These are phyloP conservation scores for Cheilosia vernalis DNA, from an alignment of 2,888 invertebrate genomes.

Conservation along the genomic window DNA sequence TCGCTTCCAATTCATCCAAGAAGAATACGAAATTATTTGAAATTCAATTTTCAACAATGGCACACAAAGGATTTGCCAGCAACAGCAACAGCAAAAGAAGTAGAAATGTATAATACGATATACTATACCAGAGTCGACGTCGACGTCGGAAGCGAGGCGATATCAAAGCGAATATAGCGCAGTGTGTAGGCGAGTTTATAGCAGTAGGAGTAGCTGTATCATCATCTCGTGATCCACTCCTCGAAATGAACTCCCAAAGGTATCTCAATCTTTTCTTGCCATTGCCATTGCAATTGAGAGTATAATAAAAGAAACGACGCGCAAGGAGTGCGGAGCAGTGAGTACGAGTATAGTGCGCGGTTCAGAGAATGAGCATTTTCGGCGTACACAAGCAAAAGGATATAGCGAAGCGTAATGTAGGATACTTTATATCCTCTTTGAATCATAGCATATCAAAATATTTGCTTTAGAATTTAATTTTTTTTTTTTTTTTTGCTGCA, in stretches of 20 bases:
- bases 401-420: conserved; percentile 36
- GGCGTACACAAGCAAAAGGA: conserved; percentile 2
- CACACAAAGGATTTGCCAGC: conserved; percentile 77
- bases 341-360: neutral
- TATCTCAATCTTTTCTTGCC: conserved; percentile 57
- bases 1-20: conserved; percentile 57
- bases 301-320: conserved; percentile 53
- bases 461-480: conserved; percentile 62
- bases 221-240: conserved; percentile 46
- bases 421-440: conserved; percentile 53
- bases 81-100: conserved; percentile 64
- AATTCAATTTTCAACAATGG: conserved; percentile 79
- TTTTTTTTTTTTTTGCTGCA: conserved; percentile 6
- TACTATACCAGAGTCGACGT: neutral
- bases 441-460: conserved; percentile 69
- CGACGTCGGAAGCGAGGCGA: neutral
- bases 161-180: conserved; percentile 32
- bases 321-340: neutral
- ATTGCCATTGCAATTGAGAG: conserved; percentile 66
- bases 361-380: conserved; percentile 36
- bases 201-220: conserved; percentile 22
- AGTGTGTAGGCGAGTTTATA: conserved; percentile 8
- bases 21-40: conserved; percentile 78
- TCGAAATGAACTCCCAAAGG: conserved; percentile 57
- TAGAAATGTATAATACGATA: conserved; percentile 31